Evolutionary conservation across 2,888 invertebrate species (phyloP).

Genomic region (Macaria notata): DNA sequence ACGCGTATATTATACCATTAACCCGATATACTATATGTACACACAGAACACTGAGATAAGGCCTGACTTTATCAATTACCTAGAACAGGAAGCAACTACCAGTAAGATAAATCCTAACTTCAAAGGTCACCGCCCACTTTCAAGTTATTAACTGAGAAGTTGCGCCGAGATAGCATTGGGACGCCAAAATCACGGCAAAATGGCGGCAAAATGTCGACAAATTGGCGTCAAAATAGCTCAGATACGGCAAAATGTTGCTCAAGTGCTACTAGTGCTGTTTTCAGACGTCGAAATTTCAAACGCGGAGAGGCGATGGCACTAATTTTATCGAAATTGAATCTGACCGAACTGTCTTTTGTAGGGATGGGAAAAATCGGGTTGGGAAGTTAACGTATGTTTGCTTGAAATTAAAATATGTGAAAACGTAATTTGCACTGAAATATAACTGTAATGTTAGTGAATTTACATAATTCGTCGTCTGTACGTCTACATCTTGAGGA

Average conservation of each 20-base stretch:
- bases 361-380: constrained; percentile 13
- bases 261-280: constrained; percentile 23
- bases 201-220: background rate
- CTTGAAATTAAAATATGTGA: no score
- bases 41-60: no score
- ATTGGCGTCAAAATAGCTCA: constrained; percentile 13
- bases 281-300: constrained; percentile 26
- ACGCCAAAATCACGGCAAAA: constrained; percentile 13
- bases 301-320: constrained; percentile 24
- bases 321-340: constrained; percentile 39
- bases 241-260: constrained; percentile 21
- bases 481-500: no score
- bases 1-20: no score
- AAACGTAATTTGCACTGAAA: no score
- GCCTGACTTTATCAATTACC: no score
- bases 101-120: no score
- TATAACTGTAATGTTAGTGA: no score
- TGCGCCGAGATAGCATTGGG: constrained; percentile 18
- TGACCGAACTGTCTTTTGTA: constrained; percentile 27
- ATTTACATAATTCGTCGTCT: no score
- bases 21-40: no score
- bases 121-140: constrained; percentile 4
- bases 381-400: constrained; percentile 1
- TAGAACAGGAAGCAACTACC: no score
- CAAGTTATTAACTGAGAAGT: constrained; percentile 22